Evolutionary conservation across 2,888 invertebrate genomes (phyloP).

Genomic region (Neria commutata): DNA sequence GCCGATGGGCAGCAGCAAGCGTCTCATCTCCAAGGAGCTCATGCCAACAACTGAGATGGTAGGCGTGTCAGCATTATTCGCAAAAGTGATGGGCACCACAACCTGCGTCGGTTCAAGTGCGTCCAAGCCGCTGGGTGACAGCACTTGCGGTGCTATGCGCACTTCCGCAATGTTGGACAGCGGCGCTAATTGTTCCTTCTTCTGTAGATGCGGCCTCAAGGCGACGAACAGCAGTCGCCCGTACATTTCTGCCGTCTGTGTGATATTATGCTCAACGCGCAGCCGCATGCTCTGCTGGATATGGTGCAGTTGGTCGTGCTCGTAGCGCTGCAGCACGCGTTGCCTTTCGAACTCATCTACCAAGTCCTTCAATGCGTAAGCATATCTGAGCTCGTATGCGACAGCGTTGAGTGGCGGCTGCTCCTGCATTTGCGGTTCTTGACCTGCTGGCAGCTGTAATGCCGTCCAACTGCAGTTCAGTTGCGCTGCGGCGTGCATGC

Average conservation of each 20-base stretch:
- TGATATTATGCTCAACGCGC: slow-evolving; percentile 45
- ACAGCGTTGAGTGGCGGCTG: slow-evolving; percentile 64
- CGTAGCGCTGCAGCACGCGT: slow-evolving; percentile 61
- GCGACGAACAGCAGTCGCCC: slow-evolving; percentile 65
- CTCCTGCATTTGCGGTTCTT: slow-evolving; percentile 43
- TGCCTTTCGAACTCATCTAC: slow-evolving; percentile 63
- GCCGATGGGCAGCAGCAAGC: background rate
- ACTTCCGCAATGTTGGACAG: too few species aligned
- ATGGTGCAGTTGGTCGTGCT: slow-evolving; percentile 49
- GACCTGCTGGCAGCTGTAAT: slow-evolving; percentile 63
- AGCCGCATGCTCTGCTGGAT: slow-evolving; percentile 51
- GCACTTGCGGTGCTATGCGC: too few species aligned
- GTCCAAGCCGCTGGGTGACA: too few species aligned
- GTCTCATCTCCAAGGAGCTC: too few species aligned
- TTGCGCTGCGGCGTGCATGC: slow-evolving; percentile 63
- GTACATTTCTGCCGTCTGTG: slow-evolving; percentile 61
- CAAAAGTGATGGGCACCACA: too few species aligned
- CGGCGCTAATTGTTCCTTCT: background rate
- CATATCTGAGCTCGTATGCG: slow-evolving; percentile 65
- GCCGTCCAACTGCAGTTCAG: slow-evolving; percentile 67
- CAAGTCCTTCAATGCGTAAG: slow-evolving; percentile 60
- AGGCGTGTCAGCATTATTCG: too few species aligned
- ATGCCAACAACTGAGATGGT: too few species aligned
- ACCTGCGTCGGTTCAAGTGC: too few species aligned
- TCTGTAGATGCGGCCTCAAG: slow-evolving; percentile 57